Base-by-base conservation (phyloP, 23 tunicate genomes). In the Ciona savignyi region DNA sequence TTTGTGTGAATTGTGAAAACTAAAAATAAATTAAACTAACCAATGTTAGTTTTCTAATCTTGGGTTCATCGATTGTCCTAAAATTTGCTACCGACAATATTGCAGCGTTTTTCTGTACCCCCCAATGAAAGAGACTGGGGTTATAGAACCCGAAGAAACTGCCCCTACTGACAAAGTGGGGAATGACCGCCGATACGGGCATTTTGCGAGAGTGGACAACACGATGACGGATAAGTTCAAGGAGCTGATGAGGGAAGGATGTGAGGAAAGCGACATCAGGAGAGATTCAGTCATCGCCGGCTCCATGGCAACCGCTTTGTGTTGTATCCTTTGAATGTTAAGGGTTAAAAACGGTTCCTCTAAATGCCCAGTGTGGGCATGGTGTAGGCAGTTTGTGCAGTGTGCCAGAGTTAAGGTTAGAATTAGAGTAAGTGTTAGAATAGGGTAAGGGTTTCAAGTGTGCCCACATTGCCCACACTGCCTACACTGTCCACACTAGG, bases 271-370 rank as follows among this genome's bases (percentile, higher is more conserved):
- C 1, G 92, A 91, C 29, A 81, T 91, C n/a, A 62, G 91, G 67
- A 80, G 77, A 49, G 97, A 91, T 60, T 91, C 97, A 23, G 67
- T 84, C 15, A 91, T 91, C 2, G 97, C 97, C 4, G 97, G 97
- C 61, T 91, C 97, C 15, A 84, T 91, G 86, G 33, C 88, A 0
- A 73, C 71, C 48, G 97, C 91, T 32, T 68, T 91, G 1, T 91
- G 97, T 73, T 91, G 97, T 91, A 79, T 85, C 83, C 83, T 85
- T 83, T 63, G 22, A n/a, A n/a, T n/a, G n/a, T n/a, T n/a, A n/a
- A n/a, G n/a, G n/a, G n/a, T n/a, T n/a, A n/a, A n/a, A n/a, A n/a
- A n/a, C n/a, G n/a, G n/a, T n/a, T n/a, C n/a, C n/a, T n/a, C n/a
- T n/a, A n/a, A n/a, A n/a, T n/a, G n/a, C n/a, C n/a, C n/a, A n/a